phyloP scores from a whole-genome alignment of 2,797 vertebrate species.

The Mus caroli region DNA sequence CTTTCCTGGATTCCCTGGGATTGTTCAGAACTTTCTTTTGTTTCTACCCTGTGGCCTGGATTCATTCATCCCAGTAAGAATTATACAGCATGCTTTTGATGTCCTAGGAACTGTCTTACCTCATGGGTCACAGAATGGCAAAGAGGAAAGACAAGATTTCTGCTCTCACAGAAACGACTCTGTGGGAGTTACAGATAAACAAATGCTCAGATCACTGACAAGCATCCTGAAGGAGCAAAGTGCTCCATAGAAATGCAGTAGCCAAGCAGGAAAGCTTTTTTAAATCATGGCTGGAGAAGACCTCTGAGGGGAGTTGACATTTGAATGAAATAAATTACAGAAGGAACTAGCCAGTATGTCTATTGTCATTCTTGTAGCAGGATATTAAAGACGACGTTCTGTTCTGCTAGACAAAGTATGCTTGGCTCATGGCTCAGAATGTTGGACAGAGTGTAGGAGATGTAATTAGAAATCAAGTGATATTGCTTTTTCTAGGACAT shows the following conservation, averaged over 20 bases:
- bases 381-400: not conserved
- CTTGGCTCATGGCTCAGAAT: not conserved
- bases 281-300: not conserved
- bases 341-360: not conserved
- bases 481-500: not conserved
- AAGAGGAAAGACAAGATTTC: not conserved
- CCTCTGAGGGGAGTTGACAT: not conserved
- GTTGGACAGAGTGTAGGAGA: not conserved
- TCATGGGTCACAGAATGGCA: not conserved
- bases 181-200: not conserved
- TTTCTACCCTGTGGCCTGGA: not conserved
- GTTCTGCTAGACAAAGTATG: not conserved
- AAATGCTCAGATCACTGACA: not conserved
- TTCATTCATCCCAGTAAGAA: not conserved
- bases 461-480: conserved; percentile 1
- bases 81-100: not conserved
- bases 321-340: conserved; percentile 21
- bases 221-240: not conserved
- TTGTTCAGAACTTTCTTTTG: not conserved
- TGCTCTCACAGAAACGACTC: not conserved
- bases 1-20: not conserved
- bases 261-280: not conserved
- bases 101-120: not conserved
- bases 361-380: not conserved
- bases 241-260: not conserved